Evolutionary conservation across 1,140 invertebrate genomes (phyloP).

Genomic region (Plutomurus gul): DNA sequence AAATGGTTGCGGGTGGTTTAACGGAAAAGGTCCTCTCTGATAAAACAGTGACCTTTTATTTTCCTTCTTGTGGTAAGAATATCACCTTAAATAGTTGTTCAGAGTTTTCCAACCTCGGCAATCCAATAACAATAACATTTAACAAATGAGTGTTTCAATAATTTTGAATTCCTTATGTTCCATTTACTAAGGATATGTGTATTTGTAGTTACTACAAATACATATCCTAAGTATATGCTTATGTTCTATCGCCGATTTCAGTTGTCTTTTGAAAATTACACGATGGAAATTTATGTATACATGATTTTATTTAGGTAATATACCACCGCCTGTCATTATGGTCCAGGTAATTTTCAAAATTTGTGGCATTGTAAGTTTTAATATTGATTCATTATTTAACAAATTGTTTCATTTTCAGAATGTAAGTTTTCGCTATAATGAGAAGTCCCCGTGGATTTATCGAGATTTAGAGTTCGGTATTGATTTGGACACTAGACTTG

Average conservation of each 20-base stretch:
- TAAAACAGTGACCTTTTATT: conserved; percentile 91
- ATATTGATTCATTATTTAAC: conserved; percentile 26
- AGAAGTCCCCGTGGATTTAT: conserved; percentile 88
- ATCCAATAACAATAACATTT: no score
- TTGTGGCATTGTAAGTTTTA: background rate
- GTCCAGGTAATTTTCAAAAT: conserved; percentile 67
- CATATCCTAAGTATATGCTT: no score
- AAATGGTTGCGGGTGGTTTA: conserved; percentile 97
- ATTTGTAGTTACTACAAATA: no score
- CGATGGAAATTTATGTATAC: no score
- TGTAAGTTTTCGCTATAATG: conserved; percentile 92
- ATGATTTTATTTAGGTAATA: conserved; percentile 64
- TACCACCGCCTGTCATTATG: conserved; percentile 99
- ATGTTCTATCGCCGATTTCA: no score
- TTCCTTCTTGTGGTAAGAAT: conserved; percentile 83
- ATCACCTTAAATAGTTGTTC: background rate
- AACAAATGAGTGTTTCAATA: no score
- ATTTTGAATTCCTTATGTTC: no score
- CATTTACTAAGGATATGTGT: no score
- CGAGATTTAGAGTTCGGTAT: conserved; percentile 98
- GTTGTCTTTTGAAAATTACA: no score
- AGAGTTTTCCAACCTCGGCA: no score
- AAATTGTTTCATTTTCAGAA: conserved; percentile 65
- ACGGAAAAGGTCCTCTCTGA: conserved; percentile 92
- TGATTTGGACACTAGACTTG: conserved; percentile 95